Conservation (phyloP, 2,113 vertebrate species). For the Alethe castanea region DNA sequence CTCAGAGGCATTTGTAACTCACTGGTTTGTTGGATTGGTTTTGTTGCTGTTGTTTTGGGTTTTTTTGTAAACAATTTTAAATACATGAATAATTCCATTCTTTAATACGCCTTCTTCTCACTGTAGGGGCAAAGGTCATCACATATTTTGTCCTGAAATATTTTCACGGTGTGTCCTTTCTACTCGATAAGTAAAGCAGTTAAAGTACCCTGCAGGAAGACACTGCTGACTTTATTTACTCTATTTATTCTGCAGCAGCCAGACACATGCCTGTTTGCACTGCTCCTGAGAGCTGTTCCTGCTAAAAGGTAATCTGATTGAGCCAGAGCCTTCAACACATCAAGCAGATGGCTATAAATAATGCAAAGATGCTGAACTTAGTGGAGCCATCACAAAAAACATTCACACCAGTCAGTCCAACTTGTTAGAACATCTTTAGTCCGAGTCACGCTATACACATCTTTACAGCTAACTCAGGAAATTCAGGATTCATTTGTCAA, state of each 20-base stretch:
- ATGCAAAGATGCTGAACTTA: conserved; percentile 9
- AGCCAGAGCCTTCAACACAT: conserved; percentile 21
- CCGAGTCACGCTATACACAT: not conserved
- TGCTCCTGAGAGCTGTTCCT: not conserved
- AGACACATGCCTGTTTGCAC: not conserved
- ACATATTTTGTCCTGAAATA: not conserved
- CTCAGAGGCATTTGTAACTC: not conserved
- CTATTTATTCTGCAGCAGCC: not conserved
- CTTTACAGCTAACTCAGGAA: not conserved
- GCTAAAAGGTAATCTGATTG: conserved; percentile 38
- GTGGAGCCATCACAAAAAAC: not conserved
- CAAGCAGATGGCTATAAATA: conserved; percentile 46
- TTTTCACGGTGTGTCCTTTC: not conserved
- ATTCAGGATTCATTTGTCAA: not conserved
- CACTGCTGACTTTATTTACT: not conserved
- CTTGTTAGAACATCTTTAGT: not conserved
- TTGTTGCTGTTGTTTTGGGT: no score
- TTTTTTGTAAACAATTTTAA: not conserved
- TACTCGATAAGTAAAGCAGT: not conserved
- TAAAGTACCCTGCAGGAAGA: not conserved
- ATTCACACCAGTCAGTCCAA: not conserved
- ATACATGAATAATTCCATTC: not conserved
- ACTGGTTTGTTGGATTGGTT: not conserved
- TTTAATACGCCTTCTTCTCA: not conserved
- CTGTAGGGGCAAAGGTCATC: not conserved